Evolutionary conservation across 2,113 vertebrate genomes (phyloP), one percentile per base, ranked within the genome.

Genomic region (Sterna hirundo): DNA sequence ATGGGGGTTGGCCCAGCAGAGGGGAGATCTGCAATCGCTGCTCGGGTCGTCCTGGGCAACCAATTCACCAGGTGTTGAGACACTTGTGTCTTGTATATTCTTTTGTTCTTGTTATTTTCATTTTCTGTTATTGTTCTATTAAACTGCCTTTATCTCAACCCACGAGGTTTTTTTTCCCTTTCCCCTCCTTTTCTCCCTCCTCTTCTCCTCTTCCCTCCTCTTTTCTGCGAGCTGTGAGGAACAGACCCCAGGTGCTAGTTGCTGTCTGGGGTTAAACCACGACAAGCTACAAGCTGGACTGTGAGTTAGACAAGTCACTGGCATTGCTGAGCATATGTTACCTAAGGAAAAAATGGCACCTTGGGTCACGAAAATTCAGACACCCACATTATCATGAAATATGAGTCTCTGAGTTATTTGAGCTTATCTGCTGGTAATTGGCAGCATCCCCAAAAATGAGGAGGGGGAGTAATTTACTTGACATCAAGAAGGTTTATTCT

Each of bases 271-370:
- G 40, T 44, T 22, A 46, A 44, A 32, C 40, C 29, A 66, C 7
- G 9, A 44, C 6, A 21, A 32, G 19, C 23, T n/a, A 47, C 46
- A 32, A 19, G 27, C 75, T 58, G 18, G 34, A 55, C 71, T 17
- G 38, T 4, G 12, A 75, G 21, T 54, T 51, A 49, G 52, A 4
- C 0, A 0, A 44, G 42, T 46, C 81, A 77, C 58, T 64, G 1
- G 1, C 0, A 1, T 18, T 58, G 55, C 55, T 70, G 77, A 83
- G 27, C 30, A 32, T 18, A 42, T 13, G 29, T 47, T 70, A 86
- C 54, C n/a, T 4, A 62, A 51, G 64, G 34, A 38, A 88, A 88
- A 94, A 65, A 57, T 2, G 22, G 15, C 79, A 83, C 29, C 38
- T 78, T 10, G 4, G 11, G 60, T 72, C 30, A 71, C 69, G 95